A percentile compares a stretch with the other conserved stretches of the same genome.
Evolutionary conservation across 1,140 invertebrate species (phyloP).

Genomic region (Maniola jurtina): DNA sequence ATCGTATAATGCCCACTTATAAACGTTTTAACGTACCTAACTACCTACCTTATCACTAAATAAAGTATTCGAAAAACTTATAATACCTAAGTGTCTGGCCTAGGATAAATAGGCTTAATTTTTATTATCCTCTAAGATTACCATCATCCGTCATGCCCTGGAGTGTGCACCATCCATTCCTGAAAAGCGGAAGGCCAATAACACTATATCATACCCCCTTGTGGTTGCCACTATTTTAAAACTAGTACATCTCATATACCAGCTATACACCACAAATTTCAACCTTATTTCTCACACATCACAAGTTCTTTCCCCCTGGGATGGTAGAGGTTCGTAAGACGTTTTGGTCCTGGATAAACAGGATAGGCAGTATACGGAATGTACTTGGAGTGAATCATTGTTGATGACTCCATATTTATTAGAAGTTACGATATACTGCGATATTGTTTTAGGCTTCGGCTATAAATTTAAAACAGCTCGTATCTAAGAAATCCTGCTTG

Average conservation of each 20-base stretch:
- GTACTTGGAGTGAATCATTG: slow-evolving; percentile 34
- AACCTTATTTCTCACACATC: not conserved
- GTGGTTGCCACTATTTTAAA: slow-evolving; percentile 28
- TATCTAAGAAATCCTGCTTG: not conserved
- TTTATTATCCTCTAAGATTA: slow-evolving; percentile 29
- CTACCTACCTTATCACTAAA: not conserved
- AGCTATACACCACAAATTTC: slow-evolving; percentile 6
- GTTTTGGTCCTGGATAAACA: slow-evolving; percentile 4
- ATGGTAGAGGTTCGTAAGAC: not conserved
- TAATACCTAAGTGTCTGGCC: not conserved
- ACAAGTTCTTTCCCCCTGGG: slow-evolving; percentile 8
- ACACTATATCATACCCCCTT: slow-evolving; percentile 40
- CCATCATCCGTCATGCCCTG: slow-evolving; percentile 21
- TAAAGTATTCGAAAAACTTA: not conserved
- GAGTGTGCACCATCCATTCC: slow-evolving; percentile 35
- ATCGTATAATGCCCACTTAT: not conserved
- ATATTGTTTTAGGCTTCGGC: slow-evolving; percentile 27
- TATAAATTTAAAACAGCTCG: slow-evolving; percentile 19
- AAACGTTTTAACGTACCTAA: too few relatives aligned
- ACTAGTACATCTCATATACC: slow-evolving; percentile 22
- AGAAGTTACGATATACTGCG: slow-evolving; percentile 30
- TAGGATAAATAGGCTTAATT: slow-evolving; percentile 28
- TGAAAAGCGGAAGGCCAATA: slow-evolving; percentile 37
- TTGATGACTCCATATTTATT: slow-evolving; percentile 38
- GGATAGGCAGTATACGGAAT: slow-evolving; percentile 28